Evolutionary conservation across 2,888 invertebrate genomes (phyloP), one percentile per base, ranked within the genome.

Genomic region (Drosophila aldrichi): DNA sequence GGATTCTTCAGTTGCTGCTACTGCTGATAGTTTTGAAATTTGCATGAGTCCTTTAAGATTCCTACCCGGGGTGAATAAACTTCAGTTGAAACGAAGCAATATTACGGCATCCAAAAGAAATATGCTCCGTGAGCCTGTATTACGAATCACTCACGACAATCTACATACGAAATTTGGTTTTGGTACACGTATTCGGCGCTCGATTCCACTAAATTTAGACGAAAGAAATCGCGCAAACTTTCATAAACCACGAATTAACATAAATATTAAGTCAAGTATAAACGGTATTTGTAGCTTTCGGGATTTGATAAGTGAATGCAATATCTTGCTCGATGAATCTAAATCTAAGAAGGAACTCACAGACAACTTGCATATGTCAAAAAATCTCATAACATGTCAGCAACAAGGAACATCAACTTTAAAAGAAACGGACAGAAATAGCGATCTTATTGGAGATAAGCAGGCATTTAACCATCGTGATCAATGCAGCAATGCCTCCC

Each of bases 281-380:
- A 62, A 76, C 59, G 83, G 78, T 5, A 83, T 80, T 29, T 82
- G 79, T 3, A 87, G 90, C 72, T 92, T 91, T 68, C 89, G 88
- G 3, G 91, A 92, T 76, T 77, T 92, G 36, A 88, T 92, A 25
- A 82, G 80, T 6, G 91, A 91, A 74, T 92, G 92, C 59, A 86
- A 90, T 36, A 77, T 72, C 16, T 70, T 91, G 4, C 70, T 91
- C 1, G 82, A 82, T 32, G 81, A 87, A 25, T 83, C 88, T 18
- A 78, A 81, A 36, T 84, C 83, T 3, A 84, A 80, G 36, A 83
- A 77, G 32, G 65, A 72, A 14, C 68, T 70, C 40, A 70, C 79
- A 36, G 82, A 78, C 43, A 74, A 73, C 12, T 67, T 67, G 65
- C 74, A 61, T 25, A 22, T 58, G 22, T 67, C 70, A 0, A 73